A percentile compares a stretch with the other conserved stretches of the same genome.
phyloP scores from a whole-genome alignment of 2,888 invertebrate genomes.

The Drosophila antonietae region DNA sequence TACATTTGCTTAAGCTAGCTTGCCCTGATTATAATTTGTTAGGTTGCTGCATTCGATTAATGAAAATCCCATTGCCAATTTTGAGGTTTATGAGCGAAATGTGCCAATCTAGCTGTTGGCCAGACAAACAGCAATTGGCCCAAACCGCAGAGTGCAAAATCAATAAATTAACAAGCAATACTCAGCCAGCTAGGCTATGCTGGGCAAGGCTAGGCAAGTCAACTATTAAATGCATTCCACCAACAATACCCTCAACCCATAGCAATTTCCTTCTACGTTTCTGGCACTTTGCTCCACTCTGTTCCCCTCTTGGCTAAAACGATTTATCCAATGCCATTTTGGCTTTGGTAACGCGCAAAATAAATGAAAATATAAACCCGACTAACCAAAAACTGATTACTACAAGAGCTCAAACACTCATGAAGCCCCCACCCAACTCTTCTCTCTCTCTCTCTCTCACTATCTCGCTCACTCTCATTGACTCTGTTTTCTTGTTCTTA shows the following conservation, averaged over 20 bases:
- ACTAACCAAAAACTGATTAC: constrained; percentile 78
- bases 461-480: constrained; percentile 13
- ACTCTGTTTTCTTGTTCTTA: constrained; percentile 20
- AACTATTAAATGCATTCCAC: constrained; percentile 67
- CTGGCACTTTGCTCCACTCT: not conserved
- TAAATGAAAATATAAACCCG: constrained; percentile 78
- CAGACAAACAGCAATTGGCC: constrained; percentile 35
- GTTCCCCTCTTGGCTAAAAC: not conserved
- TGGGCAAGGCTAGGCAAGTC: not conserved
- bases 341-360: constrained; percentile 62
- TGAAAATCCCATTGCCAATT: constrained; percentile 16
- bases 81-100: constrained; percentile 11
- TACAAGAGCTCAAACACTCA: constrained; percentile 43
- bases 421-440: too few relatives aligned
- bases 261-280: constrained; percentile 57
- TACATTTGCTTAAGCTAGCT: constrained; percentile 3
- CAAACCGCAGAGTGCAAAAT: constrained; percentile 36
- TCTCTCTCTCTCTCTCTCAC: constrained; percentile 4
- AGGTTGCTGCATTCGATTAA: constrained; percentile 6
- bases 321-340: constrained; percentile 58
- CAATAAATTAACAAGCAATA: constrained; percentile 43
- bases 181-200: not conserved
- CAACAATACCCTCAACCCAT: constrained; percentile 11
- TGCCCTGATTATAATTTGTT: not conserved
- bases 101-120: constrained; percentile 4